A percentile compares a stretch with the other conserved stretches of the same genome.
These are phyloP conservation scores for Coronaproctus castanopsis DNA, from an alignment of 2,888 invertebrate species.

Conservation along the genomic window DNA sequence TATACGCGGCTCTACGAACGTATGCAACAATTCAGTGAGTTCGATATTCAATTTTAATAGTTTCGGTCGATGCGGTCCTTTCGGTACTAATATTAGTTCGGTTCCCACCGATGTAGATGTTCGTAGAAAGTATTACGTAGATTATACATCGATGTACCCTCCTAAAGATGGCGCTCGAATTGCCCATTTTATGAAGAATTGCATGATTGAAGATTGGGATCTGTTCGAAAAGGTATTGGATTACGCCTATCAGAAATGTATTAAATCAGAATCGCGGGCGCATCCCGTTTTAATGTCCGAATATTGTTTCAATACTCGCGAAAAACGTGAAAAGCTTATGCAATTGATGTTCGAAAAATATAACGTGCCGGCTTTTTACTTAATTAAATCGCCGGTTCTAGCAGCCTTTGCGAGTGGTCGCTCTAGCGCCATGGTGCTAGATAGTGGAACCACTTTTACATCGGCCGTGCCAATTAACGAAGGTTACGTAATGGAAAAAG, in stretches of 20 bases:
- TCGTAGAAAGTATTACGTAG: slow-evolving; percentile 59
- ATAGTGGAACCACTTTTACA: slow-evolving; percentile 93
- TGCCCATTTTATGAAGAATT: slow-evolving; percentile 84
- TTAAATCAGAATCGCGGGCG: slow-evolving; percentile 80
- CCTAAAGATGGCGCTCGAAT: slow-evolving; percentile 50
- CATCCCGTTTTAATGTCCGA: slow-evolving; percentile 97
- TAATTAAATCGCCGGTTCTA: slow-evolving; percentile 91
- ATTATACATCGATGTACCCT: slow-evolving; percentile 78
- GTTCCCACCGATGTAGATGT: slow-evolving; percentile 28
- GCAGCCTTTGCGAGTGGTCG: slow-evolving; percentile 93
- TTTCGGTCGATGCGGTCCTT: no score
- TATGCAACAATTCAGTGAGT: slow-evolving; percentile 32
- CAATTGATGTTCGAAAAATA: slow-evolving; percentile 98
- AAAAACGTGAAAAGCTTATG: slow-evolving; percentile 80
- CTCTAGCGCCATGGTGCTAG: slow-evolving; percentile 56
- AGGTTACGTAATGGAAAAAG: slow-evolving; percentile 85
- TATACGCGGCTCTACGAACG: slow-evolving; percentile 23
- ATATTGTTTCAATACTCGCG: slow-evolving; percentile 84
- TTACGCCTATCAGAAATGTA: slow-evolving; percentile 78
- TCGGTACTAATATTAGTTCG: neutral
- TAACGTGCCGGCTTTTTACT: slow-evolving; percentile 90
- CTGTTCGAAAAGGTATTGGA: slow-evolving; percentile 89
- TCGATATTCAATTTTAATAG: no score
- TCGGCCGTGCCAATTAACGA: slow-evolving; percentile 92
- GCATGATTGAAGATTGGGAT: slow-evolving; percentile 98